Evolutionary conservation across 2,797 vertebrate genomes (phyloP), one percentile per base, ranked within the genome.

Genomic region (Onychomys leucogaster): DNA sequence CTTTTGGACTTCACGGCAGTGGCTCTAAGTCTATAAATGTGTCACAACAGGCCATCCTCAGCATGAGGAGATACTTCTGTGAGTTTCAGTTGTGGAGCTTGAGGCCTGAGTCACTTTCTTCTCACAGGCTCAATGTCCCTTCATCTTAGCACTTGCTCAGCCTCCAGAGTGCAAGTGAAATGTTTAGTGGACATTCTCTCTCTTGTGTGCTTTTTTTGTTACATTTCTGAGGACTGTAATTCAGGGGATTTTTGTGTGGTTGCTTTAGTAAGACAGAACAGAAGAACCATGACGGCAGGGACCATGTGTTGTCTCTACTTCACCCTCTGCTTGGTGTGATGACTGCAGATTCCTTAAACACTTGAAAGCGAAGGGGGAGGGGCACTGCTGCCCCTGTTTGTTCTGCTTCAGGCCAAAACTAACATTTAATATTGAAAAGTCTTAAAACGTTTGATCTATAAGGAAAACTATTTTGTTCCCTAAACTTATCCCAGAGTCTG

Each of bases 261-360:
- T 84, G 7, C 23, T 49, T 52, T 2, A 55, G 13, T 37, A 49
- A 1, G 1, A 14, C 27, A 27, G 34, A 4, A 19, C 6, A 3
- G 34, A 92, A 34, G 77, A 34, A 29, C 5, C 2, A 1, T 12
- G 65, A 77, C 3, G 14, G 7, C 17, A 71, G 1, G 9, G 9
- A 7, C 27, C 25, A 2, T 1, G 21, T 7, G 4, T 46, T 21
- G 1, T 17, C 65, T 32, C 0, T 1, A 27, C 4, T 71, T 6
- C 5, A 27, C 4, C 10, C 61, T 49, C 13, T 37, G 82, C 19
- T n/a, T 52, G 82, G 34, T 0, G 2, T 3, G 1, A 67, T 32
- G 21, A 1, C 19, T 84, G 12, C 0, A 9, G 71, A 78, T 32
- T 82, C 61, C 59, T 55, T 80, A 89, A 90, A 43, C 12, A 21